phyloP scores from a whole-genome alignment of 2,888 invertebrate species.

The Alsophila aescularia region DNA sequence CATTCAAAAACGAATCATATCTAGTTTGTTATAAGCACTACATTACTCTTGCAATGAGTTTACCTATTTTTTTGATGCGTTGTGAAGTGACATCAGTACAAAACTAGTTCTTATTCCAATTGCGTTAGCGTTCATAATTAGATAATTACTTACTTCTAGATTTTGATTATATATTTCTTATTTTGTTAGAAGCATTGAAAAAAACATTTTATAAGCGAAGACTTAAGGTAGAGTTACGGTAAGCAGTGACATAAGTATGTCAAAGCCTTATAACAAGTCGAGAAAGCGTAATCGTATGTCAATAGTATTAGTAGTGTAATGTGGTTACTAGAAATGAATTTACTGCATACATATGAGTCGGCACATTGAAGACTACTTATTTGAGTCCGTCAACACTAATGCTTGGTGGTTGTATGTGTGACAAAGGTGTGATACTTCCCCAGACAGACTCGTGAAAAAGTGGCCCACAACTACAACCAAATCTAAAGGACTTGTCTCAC shows the following conservation, averaged over 20 bases:
- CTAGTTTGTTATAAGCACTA: not conserved
- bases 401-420: too few relatives aligned
- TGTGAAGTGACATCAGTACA: not conserved
- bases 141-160: not conserved
- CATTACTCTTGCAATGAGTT: not conserved
- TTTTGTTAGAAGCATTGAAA: not conserved
- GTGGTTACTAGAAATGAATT: conserved; percentile 3
- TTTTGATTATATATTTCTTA: conserved; percentile 1
- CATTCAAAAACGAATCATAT: conserved; percentile 19
- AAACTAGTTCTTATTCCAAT: conserved; percentile 17
- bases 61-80: conserved; percentile 4
- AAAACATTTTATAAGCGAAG: not conserved
- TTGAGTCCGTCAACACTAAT: too few relatives aligned
- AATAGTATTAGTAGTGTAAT: conserved; percentile 8
- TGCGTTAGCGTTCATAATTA: not conserved
- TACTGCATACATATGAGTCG: too few relatives aligned
- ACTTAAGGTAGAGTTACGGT: not conserved
- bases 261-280: conserved; percentile 27
- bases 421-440: too few relatives aligned
- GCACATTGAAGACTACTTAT: too few relatives aligned
- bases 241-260: not conserved
- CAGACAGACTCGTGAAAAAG: too few relatives aligned
- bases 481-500: too few relatives aligned
- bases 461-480: too few relatives aligned
- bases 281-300: conserved; percentile 19